Base-by-base conservation (phyloP, 2,113 vertebrate genomes). In the Lethenteron camtschaticum region DNA sequence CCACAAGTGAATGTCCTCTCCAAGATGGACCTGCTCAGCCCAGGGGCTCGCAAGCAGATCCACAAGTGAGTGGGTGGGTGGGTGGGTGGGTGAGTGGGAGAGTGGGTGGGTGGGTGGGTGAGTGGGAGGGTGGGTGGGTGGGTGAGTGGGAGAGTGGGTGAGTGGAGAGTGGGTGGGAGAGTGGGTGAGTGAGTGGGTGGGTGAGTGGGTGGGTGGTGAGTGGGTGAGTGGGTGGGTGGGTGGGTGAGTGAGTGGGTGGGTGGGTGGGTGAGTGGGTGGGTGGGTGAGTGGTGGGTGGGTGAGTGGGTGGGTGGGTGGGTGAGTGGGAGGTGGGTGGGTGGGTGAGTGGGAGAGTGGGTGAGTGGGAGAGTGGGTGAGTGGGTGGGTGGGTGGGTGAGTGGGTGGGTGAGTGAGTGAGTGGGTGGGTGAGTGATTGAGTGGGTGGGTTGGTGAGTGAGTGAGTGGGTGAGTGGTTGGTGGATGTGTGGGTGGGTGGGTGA, bases 1-100 rank as follows among this genome's bases (percentile, higher is more conserved):
- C 87, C 94, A 14, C 91, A 97, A 74, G 79, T 96, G 68, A 99
- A 95, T 70, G 82, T 99, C 77, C 95, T 97, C 90, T 95, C 91
- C 10, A 99, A 97, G 81, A 99, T 99, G 87, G 92, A 99, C 79
- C 81, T 99, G 72, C 83, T 99, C 13, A 92, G 77, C 77, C 88
- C 91, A 68, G 94, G 87, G 79, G 86, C 89, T 18, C 95, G 95
- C 76, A 90, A 85, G 73, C 90, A 95, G 81, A 92, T 99, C 73
- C 92, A 97, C 77, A 95, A 86, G 91, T 99, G 79, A 82, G 85
- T 80, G 14, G 7, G 6, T 66, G 24, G 59, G 59, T 13, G 59
- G 12, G 16, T 63, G 59, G 16, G 12, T 63, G 59, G 2, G 59
- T 63, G 59, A 2, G 59, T 63, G 59, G 12, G 59, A 3, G 59